phyloP scores from a whole-genome alignment of 2,113 vertebrate genomes.

The Petrocephalus microphthalmus region DNA sequence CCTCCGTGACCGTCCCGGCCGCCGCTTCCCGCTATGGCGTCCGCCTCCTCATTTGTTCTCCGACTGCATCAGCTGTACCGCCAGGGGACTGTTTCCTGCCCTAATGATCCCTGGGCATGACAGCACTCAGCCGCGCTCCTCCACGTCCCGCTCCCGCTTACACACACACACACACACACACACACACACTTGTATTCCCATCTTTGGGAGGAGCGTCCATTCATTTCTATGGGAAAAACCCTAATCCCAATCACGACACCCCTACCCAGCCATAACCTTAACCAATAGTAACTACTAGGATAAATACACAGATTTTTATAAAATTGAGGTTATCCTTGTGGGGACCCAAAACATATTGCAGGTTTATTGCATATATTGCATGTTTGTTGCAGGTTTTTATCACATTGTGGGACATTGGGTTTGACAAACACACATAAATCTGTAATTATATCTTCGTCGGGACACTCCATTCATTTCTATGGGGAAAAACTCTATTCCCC shows the following conservation, averaged over 20 bases:
- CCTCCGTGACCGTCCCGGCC: not conserved
- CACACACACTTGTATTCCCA: not conserved
- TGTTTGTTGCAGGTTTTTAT: no score
- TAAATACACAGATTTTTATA: not conserved
- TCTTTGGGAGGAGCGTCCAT: not conserved
- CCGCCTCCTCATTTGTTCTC: not conserved
- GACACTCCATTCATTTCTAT: no score
- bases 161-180: slow-evolving; percentile 2
- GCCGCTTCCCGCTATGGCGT: not conserved
- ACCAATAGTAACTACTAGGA: not conserved
- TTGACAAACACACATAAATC: no score
- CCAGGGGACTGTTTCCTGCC: not conserved
- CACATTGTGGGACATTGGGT: no score
- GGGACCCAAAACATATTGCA: no score
- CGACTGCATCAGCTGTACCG: not conserved
- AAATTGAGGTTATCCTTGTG: no score
- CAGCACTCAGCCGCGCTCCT: not conserved
- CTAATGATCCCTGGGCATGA: not conserved
- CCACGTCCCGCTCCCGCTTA: not conserved
- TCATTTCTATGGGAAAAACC: not conserved
- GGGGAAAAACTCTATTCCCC: no score
- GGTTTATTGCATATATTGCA: no score
- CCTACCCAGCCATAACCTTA: not conserved
- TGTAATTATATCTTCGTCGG: no score
- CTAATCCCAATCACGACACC: not conserved